Percentiles rank a stretch among this genome's conserved stretches.
These are phyloP conservation scores for Acrobasis consociella DNA, from an alignment of 2,888 invertebrate species.

Conservation along the genomic window DNA sequence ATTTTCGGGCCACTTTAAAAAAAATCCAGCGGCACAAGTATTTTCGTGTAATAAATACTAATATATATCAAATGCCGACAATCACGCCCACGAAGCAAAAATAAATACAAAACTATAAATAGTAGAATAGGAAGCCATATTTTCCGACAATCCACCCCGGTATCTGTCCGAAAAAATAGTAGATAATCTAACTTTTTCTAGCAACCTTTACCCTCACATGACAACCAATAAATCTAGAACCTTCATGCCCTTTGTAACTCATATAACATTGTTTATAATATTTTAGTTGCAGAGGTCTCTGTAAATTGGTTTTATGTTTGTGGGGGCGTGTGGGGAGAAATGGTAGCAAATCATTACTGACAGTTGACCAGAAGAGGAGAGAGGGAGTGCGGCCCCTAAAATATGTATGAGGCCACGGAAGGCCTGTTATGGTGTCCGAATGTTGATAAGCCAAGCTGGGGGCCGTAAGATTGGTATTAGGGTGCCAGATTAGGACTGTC, in stretches of 20 bases:
- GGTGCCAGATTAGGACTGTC: constrained; percentile 68
- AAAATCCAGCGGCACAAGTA: background rate
- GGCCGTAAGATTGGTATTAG: constrained; percentile 68
- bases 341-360: constrained; percentile 82
- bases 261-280: constrained; percentile 24
- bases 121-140: constrained; percentile 81
- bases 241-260: constrained; percentile 26
- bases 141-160: constrained; percentile 75
- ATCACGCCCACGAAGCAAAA: constrained; percentile 28
- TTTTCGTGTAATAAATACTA: background rate
- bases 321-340: constrained; percentile 75
- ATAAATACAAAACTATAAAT: constrained; percentile 59
- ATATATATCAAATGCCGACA: constrained; percentile 22
- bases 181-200: constrained; percentile 80
- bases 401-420: constrained; percentile 80
- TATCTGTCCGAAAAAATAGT: constrained; percentile 73
- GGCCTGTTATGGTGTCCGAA: constrained; percentile 83
- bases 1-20: too few species aligned
- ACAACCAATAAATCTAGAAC: constrained; percentile 44
- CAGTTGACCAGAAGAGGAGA: constrained; percentile 80
- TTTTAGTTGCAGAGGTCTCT: constrained; percentile 35
- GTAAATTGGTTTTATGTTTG: constrained; percentile 42
- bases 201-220: constrained; percentile 66
- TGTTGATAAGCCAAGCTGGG: constrained; percentile 81
- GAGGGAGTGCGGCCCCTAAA: constrained; percentile 77